A percentile compares a stretch with the other conserved stretches of the same genome.
phyloP scores from a whole-genome alignment of 2,888 invertebrate species.

The Xestia ashworthii region DNA sequence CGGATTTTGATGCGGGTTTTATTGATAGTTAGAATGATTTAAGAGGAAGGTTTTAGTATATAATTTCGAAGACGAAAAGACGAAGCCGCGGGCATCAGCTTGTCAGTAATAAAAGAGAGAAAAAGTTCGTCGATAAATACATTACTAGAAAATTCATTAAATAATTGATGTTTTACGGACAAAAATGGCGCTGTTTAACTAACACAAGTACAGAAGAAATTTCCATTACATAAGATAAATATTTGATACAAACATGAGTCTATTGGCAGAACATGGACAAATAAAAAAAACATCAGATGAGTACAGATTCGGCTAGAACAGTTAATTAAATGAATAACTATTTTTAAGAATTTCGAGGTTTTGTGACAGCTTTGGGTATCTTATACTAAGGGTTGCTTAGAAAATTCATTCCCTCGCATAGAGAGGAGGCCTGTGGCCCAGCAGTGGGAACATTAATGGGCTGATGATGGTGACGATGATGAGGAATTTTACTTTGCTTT shows the following conservation, averaged over 20 bases:
- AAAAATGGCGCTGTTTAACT: constrained; percentile 3
- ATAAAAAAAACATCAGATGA: not conserved
- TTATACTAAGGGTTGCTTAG: not conserved
- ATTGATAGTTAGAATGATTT: too few species aligned
- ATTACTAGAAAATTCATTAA: constrained; percentile 1
- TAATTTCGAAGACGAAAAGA: too few species aligned
- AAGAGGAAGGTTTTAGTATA: too few species aligned
- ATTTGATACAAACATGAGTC: constrained; percentile 40
- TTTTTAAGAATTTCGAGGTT: constrained; percentile 12
- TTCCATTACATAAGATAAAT: constrained; percentile 44
- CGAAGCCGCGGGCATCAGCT: too few species aligned
- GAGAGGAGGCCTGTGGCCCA: too few species aligned
- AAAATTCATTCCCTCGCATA: too few species aligned
- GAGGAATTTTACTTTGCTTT: too few species aligned
- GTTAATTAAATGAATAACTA: constrained; percentile 12
- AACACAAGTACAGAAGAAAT: constrained; percentile 15
- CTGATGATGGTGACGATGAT: too few species aligned
- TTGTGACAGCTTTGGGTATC: not conserved
- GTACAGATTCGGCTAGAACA: constrained; percentile 6
- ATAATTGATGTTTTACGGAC: not conserved
- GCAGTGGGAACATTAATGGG: too few species aligned
- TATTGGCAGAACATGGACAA: constrained; percentile 1
- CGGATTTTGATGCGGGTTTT: too few species aligned
- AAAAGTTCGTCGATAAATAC: not conserved
- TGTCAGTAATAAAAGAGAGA: not conserved